Percentiles rank a stretch among this genome's conserved stretches.
These are phyloP conservation scores for Sebastes alutus DNA, from an alignment of 2,797 vertebrate species.

Conservation along the genomic window DNA sequence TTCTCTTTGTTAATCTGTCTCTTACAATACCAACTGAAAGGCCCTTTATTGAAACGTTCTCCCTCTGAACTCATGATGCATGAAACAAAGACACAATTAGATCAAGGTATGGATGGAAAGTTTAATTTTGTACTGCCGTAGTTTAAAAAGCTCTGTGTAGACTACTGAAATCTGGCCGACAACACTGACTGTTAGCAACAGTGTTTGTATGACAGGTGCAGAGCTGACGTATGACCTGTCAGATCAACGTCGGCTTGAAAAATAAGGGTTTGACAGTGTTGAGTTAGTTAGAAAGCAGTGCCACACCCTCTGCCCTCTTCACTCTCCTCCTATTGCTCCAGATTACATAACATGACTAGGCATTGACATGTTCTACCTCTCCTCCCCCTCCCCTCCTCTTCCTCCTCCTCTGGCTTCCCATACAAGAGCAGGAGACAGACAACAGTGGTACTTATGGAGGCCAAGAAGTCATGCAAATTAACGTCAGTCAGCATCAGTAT, in stretches of 20 bases:
- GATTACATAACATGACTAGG: slow-evolving; percentile 70
- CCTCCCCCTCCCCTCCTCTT: slow-evolving; percentile 21
- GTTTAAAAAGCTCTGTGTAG: background rate
- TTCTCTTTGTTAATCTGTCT: background rate
- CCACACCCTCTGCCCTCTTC: slow-evolving; percentile 57
- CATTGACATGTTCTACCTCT: slow-evolving; percentile 54
- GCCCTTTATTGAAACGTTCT: background rate
- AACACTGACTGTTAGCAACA: background rate
- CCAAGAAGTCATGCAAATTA: slow-evolving; percentile 88
- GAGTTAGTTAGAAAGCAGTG: slow-evolving; percentile 42
- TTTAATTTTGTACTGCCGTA: background rate
- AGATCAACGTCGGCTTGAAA: slow-evolving; percentile 25
- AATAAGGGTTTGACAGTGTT: slow-evolving; percentile 37
- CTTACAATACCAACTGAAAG: background rate
- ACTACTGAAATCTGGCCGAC: background rate
- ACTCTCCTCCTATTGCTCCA: slow-evolving; percentile 42
- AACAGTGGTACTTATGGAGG: slow-evolving; percentile 80
- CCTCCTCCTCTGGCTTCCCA: slow-evolving; percentile 43
- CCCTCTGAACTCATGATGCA: background rate
- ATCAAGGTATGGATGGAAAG: too few relatives aligned
- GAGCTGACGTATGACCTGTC: slow-evolving; percentile 21
- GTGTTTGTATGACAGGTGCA: slow-evolving; percentile 9
- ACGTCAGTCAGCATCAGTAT: slow-evolving; percentile 82
- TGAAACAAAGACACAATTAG: background rate
- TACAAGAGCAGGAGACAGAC: slow-evolving; percentile 67